Evolutionary conservation across 2,113 vertebrate species (phyloP), one percentile per base, ranked within the genome.

Genomic region (Tyto alba): DNA sequence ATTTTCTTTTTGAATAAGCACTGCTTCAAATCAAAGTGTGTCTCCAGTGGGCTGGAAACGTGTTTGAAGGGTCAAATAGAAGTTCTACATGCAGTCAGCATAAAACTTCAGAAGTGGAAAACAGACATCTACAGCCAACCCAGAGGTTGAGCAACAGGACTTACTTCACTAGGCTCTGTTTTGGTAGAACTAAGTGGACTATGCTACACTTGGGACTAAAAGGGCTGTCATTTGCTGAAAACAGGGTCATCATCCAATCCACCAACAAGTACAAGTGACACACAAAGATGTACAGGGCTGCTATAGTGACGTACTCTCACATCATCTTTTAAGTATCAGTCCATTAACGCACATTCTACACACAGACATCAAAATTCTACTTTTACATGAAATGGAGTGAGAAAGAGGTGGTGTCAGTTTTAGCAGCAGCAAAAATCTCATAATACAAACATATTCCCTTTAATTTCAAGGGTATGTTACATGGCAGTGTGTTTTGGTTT

Each of bases 1-100:
- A 98, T 98, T 98, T 98, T 97, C 98, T 97, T 97, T 98, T 97
- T 97, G 98, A 98, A 98, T 98, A 98, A 98, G 88, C 97, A 98
- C 95, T 97, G 93, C 96, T 96, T 97, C 97, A 96, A 98, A 98
- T 95, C 97, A 80, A 96, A 98, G 96, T 40, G 85, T 98, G 97
- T 97, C 97, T 98, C 91, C 97, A 98, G 93, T 96, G 98, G 97
- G 92, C 97, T 97, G 98, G 98, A 98, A 99, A 98, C 25, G 93
- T 97, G 97, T 98, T 84, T 88, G 96, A 97, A 96, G 96, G 98
- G 98, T 98, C 97, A 98, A 92, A 93, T 15, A 98, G 91, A 98
- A 98, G 98, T 98, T 98, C 89, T 85, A 88, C 83, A 95, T 21
- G 17, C 85, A 96, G 96, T 97, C 96, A 97, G 97, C 95, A 98